Evolutionary conservation across 2,113 vertebrate genomes (phyloP).

Genomic region (Paralichthys olivaceus): DNA sequence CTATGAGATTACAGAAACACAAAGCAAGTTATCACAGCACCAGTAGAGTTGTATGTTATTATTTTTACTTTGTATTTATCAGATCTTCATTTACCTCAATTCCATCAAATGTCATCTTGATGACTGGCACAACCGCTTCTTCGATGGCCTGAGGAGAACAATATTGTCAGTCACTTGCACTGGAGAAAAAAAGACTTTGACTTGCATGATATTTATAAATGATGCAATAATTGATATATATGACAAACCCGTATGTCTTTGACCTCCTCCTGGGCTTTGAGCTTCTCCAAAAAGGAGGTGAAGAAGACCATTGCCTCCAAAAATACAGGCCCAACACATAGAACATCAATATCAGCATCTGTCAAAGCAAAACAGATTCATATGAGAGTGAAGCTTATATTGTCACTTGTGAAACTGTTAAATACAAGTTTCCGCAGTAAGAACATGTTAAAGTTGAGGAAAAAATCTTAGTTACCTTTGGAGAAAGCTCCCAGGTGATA

Average conservation of each 20-base stretch:
- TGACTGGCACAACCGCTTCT: conserved; percentile 92
- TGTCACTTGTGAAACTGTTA: too few relatives aligned
- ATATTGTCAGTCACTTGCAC: background rate
- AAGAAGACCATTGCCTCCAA: conserved; percentile 92
- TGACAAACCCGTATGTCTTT: conserved; percentile 88
- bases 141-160: conserved; percentile 84
- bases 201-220: background rate
- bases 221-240: background rate
- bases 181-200: background rate
- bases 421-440: too few relatives aligned
- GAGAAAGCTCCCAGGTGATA: too few relatives aligned
- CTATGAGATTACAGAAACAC: conserved; percentile 73
- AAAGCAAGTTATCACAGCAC: background rate
- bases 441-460: too few relatives aligned
- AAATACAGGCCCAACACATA: conserved; percentile 91
- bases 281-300: conserved; percentile 91
- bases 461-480: too few relatives aligned
- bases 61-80: background rate
- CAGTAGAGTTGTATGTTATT: background rate
- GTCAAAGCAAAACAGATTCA: conserved; percentile 59
- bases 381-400: too few relatives aligned
- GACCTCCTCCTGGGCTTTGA: conserved; percentile 91
- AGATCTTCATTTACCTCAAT: conserved; percentile 86
- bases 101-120: conserved; percentile 91
- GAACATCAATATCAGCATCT: conserved; percentile 93